phyloP scores from a whole-genome alignment of 2,888 invertebrate genomes.

The Trissolcus japonicus region DNA sequence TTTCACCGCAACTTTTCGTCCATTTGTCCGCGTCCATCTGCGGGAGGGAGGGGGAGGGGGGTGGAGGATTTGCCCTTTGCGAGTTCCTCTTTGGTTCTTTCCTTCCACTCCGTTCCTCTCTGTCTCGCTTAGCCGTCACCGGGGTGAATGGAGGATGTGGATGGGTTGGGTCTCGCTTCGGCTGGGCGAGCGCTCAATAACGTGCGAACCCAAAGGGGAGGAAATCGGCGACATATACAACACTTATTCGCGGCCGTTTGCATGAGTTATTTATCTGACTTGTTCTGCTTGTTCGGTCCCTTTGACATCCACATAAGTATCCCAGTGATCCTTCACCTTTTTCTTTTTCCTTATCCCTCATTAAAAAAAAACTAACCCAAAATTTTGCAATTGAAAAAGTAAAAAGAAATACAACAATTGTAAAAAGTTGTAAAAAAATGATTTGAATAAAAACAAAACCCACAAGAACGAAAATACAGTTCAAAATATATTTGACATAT shows the following conservation, averaged over 20 bases:
- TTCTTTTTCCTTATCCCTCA: too few relatives aligned
- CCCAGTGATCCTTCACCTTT: background rate
- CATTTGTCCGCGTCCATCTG: conserved; percentile 58
- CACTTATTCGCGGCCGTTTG: conserved; percentile 40
- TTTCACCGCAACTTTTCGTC: conserved; percentile 54
- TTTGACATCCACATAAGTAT: background rate
- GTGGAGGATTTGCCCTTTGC: conserved; percentile 32
- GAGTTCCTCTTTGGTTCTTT: conserved; percentile 40
- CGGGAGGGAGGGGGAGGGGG: too few relatives aligned
- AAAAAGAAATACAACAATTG: too few relatives aligned
- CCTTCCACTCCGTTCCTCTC: conserved; percentile 45
- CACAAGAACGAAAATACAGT: too few relatives aligned
- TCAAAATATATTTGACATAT: too few relatives aligned
- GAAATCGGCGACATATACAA: conserved; percentile 67
- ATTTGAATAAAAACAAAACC: too few relatives aligned
- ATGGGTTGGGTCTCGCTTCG: conserved; percentile 79
- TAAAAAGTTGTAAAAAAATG: too few relatives aligned
- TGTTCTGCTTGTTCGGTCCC: conserved; percentile 43
- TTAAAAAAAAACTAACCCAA: too few relatives aligned
- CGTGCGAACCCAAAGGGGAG: conserved; percentile 80
- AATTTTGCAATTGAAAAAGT: too few relatives aligned
- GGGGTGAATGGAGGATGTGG: conserved; percentile 63
- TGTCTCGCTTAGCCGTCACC: conserved; percentile 60
- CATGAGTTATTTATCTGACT: conserved; percentile 49
- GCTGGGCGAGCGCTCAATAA: conserved; percentile 81